Percentiles rank a stretch among this genome's conserved stretches.
Conservation (phyloP, 2,797 vertebrate genomes). For the Otolemur crassicaudatus region DNA sequence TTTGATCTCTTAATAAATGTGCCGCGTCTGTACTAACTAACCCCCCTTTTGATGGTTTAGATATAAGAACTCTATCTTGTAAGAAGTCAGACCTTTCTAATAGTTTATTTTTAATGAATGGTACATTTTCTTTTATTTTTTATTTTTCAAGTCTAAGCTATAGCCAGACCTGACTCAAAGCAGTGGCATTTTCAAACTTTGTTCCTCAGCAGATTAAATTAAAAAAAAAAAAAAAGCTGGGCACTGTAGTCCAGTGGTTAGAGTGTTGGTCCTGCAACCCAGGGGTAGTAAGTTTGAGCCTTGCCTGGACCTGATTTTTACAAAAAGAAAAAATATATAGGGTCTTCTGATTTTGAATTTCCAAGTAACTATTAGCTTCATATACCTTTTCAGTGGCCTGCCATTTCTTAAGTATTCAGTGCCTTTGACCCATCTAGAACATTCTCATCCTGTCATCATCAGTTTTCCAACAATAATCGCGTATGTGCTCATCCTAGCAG, state of each 20-base stretch:
- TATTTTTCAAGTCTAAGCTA: neutral
- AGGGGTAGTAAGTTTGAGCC: too few species aligned
- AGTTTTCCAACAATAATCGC: neutral
- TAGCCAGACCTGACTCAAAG: constrained; percentile 18
- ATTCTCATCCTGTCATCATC: neutral
- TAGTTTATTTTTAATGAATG: constrained; percentile 31
- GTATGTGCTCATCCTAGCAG: neutral
- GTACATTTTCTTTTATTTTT: constrained; percentile 20
- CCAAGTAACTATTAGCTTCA: neutral
- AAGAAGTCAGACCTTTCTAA: neutral
- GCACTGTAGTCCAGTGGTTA: too few species aligned
- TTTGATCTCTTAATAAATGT: neutral
- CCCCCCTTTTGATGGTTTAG: neutral
- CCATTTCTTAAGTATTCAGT: neutral
- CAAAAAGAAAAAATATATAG: neutral
- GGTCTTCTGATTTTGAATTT: constrained; percentile 34
- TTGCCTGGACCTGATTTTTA: too few species aligned
- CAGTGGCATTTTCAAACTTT: constrained; percentile 24
- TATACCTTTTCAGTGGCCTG: neutral
- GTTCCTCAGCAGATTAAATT: neutral
- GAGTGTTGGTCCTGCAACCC: too few species aligned
- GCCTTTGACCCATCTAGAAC: neutral
- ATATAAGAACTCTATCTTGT: neutral
- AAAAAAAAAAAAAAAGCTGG: neutral
- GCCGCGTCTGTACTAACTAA: neutral